A percentile compares a stretch with the other conserved stretches of the same genome.
phyloP scores from a whole-genome alignment of 1,140 invertebrate genomes.

The Epicauta chinensis region DNA sequence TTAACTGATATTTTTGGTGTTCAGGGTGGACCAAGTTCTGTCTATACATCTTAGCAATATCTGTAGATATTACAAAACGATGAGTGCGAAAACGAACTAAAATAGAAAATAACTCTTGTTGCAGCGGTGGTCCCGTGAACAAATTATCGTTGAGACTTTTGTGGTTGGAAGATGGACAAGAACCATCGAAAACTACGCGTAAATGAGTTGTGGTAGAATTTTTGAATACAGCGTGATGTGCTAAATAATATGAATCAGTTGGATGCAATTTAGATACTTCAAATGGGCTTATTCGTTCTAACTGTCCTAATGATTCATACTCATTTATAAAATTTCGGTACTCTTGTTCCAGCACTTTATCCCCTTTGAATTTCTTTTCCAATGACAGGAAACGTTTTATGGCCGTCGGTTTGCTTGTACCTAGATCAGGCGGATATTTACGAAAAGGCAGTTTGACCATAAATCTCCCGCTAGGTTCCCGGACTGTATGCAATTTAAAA shows the following conservation, averaged over 20 bases:
- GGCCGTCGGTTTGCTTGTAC: neutral
- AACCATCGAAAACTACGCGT: constrained; percentile 41
- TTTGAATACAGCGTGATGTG: constrained; percentile 41
- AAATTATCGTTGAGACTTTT: constrained; percentile 36
- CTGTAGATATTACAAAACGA: constrained; percentile 18
- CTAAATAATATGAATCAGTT: constrained; percentile 35
- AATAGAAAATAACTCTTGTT: constrained; percentile 6
- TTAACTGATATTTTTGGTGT: constrained; percentile 6
- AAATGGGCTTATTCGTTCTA: constrained; percentile 16
- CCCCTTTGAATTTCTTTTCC: neutral
- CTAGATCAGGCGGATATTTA: neutral
- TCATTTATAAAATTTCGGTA: constrained; percentile 32
- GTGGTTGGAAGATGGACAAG: constrained; percentile 11
- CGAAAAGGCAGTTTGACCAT: constrained; percentile 1
- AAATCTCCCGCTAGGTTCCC: neutral
- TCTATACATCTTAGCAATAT: constrained; percentile 16
- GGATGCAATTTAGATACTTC: no score
- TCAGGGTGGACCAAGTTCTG: constrained; percentile 1
- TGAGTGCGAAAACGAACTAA: constrained; percentile 7
- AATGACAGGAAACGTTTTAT: neutral
- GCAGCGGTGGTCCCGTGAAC: constrained; percentile 14
- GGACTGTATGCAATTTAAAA: no score
- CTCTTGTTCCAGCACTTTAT: neutral
- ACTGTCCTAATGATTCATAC: constrained; percentile 32
- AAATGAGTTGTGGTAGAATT: constrained; percentile 33